phyloP scores from a whole-genome alignment of 2,797 vertebrate species.

The Phrynocephalus forsythii region DNA sequence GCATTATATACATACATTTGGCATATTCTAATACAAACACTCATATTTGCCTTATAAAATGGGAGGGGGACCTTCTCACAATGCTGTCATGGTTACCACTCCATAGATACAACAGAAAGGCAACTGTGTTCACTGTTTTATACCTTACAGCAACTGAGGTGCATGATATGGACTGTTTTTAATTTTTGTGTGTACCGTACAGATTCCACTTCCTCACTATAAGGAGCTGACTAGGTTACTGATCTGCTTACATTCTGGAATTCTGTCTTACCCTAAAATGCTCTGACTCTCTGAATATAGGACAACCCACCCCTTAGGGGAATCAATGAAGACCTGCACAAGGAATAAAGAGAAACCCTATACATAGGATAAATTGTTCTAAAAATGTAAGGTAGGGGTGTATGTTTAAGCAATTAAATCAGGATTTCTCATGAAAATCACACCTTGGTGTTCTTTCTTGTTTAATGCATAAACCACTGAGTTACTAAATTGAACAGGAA shows the following conservation, averaged over 20 bases:
- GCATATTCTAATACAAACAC: conserved; percentile 51
- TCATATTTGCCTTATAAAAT: conserved; percentile 58
- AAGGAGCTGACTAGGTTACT: conserved; percentile 18
- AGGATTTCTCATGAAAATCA: neutral
- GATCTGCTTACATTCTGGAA: conserved; percentile 22
- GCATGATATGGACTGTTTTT: conserved; percentile 26
- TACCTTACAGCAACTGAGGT: conserved; percentile 19
- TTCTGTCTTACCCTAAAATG: neutral
- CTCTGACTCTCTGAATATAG: neutral
- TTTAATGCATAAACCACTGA: neutral
- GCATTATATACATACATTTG: conserved; percentile 34
- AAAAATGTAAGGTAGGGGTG: neutral
- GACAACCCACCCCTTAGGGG: neutral
- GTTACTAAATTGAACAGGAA: neutral
- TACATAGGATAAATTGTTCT: neutral
- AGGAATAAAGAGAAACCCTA: neutral
- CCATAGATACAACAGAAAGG: conserved; percentile 34
- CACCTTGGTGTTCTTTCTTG: neutral
- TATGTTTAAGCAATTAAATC: conserved; percentile 16
- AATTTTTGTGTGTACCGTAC: conserved; percentile 28
- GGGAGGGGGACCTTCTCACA: conserved; percentile 35
- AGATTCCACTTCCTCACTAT: conserved; percentile 12
- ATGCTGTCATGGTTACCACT: conserved; percentile 54
- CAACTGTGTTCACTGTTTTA: conserved; percentile 33
- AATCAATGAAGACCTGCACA: neutral